Conservation (phyloP, 1,140 invertebrate species). For the Nixonia krombeini region DNA sequence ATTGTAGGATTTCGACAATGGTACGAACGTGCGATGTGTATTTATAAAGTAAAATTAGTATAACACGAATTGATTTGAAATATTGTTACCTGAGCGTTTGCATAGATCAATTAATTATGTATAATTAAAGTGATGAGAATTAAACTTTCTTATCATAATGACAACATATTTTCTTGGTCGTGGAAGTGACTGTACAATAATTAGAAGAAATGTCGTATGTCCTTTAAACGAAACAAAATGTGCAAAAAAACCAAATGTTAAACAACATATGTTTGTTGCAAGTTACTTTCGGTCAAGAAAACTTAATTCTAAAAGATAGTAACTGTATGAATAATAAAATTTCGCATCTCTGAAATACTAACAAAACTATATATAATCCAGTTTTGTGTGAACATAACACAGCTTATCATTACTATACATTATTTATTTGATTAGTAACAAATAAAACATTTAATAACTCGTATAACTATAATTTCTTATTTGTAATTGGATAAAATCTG, state of each 20-base stretch:
- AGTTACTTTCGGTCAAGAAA: not conserved
- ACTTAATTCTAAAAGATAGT: not conserved
- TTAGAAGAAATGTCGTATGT: constrained; percentile 50
- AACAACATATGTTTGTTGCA: not conserved
- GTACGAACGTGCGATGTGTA: constrained; percentile 30
- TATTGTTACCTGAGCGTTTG: constrained; percentile 41
- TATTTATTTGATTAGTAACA: not conserved
- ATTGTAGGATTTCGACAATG: constrained; percentile 24
- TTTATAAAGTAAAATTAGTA: constrained; percentile 34
- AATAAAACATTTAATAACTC: constrained; percentile 1
- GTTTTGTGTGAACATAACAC: too few relatives aligned
- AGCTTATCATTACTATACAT: not conserved
- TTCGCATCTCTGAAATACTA: too few relatives aligned
- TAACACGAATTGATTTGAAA: constrained; percentile 42
- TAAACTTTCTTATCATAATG: not conserved
- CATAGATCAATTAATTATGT: constrained; percentile 20
- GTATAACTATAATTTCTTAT: too few relatives aligned
- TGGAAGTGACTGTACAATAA: constrained; percentile 31
- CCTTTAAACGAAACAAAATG: not conserved
- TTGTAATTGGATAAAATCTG: too few relatives aligned
- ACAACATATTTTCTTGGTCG: constrained; percentile 18
- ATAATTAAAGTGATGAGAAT: not conserved
- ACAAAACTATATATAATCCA: too few relatives aligned
- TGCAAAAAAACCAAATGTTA: not conserved
- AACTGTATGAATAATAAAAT: too few relatives aligned